These are phyloP conservation scores for Chrysina gloriosa DNA, from an alignment of 2,888 invertebrate species.

Conservation along the genomic window DNA sequence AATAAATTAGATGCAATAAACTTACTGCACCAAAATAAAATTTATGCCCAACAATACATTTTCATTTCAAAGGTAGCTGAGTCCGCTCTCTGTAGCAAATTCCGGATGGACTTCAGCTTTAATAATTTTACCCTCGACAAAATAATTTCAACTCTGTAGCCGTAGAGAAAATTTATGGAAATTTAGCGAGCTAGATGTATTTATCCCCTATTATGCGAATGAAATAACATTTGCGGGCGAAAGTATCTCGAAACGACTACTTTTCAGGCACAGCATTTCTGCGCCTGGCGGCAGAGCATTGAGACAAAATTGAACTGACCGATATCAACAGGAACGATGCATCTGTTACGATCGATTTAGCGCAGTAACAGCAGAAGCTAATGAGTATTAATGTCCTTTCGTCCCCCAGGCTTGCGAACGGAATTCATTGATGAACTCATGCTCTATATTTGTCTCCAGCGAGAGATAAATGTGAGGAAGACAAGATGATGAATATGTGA, in stretches of 20 bases:
- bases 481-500: neutral
- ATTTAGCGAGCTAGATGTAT: conserved; percentile 7
- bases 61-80: conserved; percentile 17
- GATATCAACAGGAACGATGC: neutral
- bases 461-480: neutral
- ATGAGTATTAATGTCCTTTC: conserved; percentile 1
- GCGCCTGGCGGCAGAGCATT: neutral
- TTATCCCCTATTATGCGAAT: conserved; percentile 7
- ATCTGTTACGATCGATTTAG: conserved; percentile 5
- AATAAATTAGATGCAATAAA: neutral
- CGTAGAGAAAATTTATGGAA: conserved; percentile 8
- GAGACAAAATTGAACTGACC: neutral
- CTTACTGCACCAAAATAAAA: conserved; percentile 7
- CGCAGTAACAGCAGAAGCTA: neutral
- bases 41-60: conserved; percentile 11
- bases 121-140: conserved; percentile 18
- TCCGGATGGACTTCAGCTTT: neutral
- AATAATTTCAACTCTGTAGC: neutral
- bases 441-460: neutral
- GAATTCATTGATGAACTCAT: neutral
- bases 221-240: neutral
- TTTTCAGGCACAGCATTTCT: neutral
- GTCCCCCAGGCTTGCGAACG: neutral
- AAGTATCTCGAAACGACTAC: neutral
- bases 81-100: neutral